A percentile compares a stretch with the other conserved stretches of the same genome.
These are phyloP conservation scores for Pangasius mekongensis DNA, from an alignment of 2,797 vertebrate species.

Conservation along the genomic window DNA sequence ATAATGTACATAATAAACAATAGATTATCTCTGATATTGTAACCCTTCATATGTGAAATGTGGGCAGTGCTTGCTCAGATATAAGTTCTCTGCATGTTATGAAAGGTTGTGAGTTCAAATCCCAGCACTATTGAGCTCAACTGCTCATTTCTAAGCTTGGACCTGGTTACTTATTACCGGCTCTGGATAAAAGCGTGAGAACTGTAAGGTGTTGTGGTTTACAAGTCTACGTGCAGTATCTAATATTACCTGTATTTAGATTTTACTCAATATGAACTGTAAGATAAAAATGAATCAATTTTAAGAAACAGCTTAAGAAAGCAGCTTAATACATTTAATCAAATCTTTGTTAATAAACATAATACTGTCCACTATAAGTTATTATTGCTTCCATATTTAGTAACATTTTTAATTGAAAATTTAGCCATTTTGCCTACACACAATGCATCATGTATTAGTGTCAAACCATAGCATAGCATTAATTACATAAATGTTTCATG, in stretches of 20 bases:
- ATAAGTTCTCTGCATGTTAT: too few relatives aligned
- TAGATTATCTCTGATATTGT: neutral
- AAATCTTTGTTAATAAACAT: neutral
- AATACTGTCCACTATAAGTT: neutral
- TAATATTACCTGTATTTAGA: neutral
- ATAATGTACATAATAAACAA: neutral
- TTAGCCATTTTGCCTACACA: neutral
- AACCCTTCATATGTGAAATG: neutral
- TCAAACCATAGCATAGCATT: neutral
- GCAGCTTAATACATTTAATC: neutral
- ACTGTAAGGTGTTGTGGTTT: neutral
- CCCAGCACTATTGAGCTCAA: too few relatives aligned
- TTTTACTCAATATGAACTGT: neutral
- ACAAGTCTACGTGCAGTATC: neutral
- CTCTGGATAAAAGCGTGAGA: neutral
- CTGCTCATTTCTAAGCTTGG: neutral
- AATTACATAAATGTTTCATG: neutral
- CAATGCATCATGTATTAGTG: neutral
- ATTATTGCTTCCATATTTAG: neutral
- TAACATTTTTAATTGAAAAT: neutral
- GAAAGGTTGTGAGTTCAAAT: too few relatives aligned
- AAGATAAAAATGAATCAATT: neutral
- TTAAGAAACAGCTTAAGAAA: neutral
- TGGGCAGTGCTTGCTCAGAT: neutral
- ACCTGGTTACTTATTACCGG: neutral